These are phyloP conservation scores for Trinorchestia longiramus DNA, from an alignment of 1,140 invertebrate species.

Conservation along the genomic window DNA sequence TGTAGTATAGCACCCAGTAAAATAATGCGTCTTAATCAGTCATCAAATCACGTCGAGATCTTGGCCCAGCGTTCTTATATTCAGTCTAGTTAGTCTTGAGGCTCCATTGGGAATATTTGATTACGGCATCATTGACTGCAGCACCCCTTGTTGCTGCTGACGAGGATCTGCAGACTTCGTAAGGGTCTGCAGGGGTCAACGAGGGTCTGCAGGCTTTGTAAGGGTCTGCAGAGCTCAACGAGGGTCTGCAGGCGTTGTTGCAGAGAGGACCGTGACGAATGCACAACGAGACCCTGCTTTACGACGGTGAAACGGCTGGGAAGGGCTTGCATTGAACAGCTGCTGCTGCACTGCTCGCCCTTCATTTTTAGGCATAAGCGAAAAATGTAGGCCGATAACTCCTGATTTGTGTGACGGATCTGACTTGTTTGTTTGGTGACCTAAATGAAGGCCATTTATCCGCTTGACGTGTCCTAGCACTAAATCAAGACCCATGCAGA, in stretches of 20 bases:
- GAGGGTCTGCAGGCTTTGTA: too few relatives aligned
- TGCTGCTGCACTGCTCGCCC: background rate
- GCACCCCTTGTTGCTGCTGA: too few relatives aligned
- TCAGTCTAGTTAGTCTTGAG: too few relatives aligned
- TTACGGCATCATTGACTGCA: too few relatives aligned
- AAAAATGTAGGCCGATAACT: constrained; percentile 17
- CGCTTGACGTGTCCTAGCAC: background rate
- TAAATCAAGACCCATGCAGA: background rate
- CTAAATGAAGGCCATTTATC: background rate
- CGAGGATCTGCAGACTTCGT: too few relatives aligned
- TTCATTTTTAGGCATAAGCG: background rate
- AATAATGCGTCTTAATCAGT: background rate
- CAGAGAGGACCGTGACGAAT: background rate
- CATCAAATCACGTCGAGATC: background rate
- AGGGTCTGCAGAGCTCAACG: background rate
- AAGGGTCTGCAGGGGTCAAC: too few relatives aligned
- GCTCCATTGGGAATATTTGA: too few relatives aligned
- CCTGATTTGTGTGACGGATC: constrained; percentile 38
- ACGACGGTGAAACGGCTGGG: background rate
- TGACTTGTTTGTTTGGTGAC: constrained; percentile 21
- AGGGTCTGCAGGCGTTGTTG: background rate
- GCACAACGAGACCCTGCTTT: background rate
- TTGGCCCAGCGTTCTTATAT: background rate
- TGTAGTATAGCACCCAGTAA: background rate
- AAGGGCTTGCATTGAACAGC: background rate